Conservation (phyloP, 1,140 invertebrate genomes). For the Dermatophagoides farinae region DNA sequence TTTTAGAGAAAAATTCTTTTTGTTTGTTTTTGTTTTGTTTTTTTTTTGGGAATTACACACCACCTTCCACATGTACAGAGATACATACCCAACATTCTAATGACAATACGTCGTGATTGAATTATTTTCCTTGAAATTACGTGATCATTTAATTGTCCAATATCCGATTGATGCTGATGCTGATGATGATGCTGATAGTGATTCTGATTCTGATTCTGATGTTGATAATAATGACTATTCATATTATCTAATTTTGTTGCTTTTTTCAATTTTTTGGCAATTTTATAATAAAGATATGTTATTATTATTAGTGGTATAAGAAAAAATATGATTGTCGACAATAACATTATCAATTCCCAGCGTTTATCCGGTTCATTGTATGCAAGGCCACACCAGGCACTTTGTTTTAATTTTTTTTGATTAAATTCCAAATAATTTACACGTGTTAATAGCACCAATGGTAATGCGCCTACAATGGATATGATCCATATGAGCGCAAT, state of each 20-base stretch:
- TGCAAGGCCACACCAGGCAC: slow-evolving; percentile 24
- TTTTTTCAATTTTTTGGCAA: slow-evolving; percentile 18
- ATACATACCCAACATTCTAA: slow-evolving; percentile 21
- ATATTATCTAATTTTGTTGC: slow-evolving; percentile 14
- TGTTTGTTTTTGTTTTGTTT: no score
- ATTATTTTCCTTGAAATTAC: slow-evolving; percentile 16
- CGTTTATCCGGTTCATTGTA: slow-evolving; percentile 20
- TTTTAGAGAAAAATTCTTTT: no score
- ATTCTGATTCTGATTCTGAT: no score
- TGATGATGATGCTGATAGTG: no score
- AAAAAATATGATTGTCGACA: slow-evolving; percentile 25
- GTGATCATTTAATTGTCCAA: slow-evolving; percentile 12
- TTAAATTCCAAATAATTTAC: slow-evolving; percentile 20
- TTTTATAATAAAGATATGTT: slow-evolving; percentile 19
- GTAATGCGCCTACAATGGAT: slow-evolving; percentile 49
- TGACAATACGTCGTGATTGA: slow-evolving; percentile 20
- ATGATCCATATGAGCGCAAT: slow-evolving; percentile 56
- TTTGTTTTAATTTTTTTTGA: slow-evolving; percentile 16
- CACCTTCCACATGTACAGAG: no score
- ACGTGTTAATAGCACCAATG: slow-evolving; percentile 39
- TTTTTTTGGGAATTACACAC: no score
- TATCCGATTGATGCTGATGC: neutral
- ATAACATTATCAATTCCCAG: slow-evolving; percentile 25
- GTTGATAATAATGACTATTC: neutral
- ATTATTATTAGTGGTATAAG: slow-evolving; percentile 20